These are phyloP conservation scores for Chlamydotis undulata DNA, from an alignment of 2,113 vertebrate species.

Conservation along the genomic window DNA sequence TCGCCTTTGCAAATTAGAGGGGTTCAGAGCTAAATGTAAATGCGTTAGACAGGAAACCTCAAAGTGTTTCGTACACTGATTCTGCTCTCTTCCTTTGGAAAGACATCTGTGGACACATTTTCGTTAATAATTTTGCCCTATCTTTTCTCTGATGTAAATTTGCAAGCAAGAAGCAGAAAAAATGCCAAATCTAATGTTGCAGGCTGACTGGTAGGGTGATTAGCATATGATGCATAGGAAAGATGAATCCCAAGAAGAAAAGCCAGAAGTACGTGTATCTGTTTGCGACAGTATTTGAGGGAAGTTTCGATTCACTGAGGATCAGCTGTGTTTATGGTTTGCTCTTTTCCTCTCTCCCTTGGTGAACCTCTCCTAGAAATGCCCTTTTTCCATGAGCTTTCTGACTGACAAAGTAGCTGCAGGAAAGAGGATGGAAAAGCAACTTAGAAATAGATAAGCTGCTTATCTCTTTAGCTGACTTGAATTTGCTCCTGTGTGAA, in stretches of 20 bases:
- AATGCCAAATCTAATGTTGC: conserved; percentile 19
- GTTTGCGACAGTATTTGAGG: not conserved
- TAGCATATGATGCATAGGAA: not conserved
- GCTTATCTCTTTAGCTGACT: conserved; percentile 39
- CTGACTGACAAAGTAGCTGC: conserved; percentile 37
- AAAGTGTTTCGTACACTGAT: not conserved
- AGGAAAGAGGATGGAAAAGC: conserved; percentile 2
- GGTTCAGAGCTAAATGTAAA: not conserved
- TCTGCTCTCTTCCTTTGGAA: conserved; percentile 9
- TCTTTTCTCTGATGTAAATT: conserved; percentile 8
- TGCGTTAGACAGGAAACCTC: not conserved
- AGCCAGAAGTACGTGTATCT: not conserved
- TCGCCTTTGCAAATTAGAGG: not conserved
- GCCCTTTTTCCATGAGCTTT: conserved; percentile 13
- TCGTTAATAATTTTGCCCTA: conserved; percentile 13
- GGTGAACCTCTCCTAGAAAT: conserved; percentile 16
- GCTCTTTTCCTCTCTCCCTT: not conserved
- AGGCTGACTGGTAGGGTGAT: not conserved
- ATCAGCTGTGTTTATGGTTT: conserved; percentile 30
- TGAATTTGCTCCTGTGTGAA: conserved; percentile 30
- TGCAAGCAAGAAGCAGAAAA: not conserved
- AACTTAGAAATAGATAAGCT: conserved; percentile 54
- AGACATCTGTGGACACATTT: conserved; percentile 7
- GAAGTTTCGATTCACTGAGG: not conserved
- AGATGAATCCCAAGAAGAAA: not conserved